Base-by-base conservation (phyloP, 1,140 invertebrate genomes). In the Octopus sinensis region DNA sequence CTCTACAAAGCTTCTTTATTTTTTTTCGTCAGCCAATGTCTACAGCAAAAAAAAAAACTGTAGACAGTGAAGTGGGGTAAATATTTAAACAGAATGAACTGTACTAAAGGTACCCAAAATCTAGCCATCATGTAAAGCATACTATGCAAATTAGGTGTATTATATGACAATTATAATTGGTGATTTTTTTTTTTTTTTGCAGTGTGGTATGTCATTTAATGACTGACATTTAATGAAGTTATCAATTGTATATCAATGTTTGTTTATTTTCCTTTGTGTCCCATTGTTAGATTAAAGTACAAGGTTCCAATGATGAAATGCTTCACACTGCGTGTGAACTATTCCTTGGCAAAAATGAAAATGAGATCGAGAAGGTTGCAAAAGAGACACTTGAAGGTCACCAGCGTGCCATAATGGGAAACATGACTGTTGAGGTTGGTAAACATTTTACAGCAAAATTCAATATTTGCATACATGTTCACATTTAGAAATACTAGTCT, bases 371-470 rank as follows among this genome's bases (percentile, higher is more conserved):
- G 86, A 94, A 96, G 86, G 96, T 99, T 89, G 97, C 97, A 52
- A 92, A 98, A 77, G 97, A 98, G 68, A 99, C 97, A 75, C 91
- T 99, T 43, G 97, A 99, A 92, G 97, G 97, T 84, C 97, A 99
- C 91, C 97, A 99, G 91, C 92, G 97, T 85, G 97, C 97, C 82
- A 99, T 99, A 82, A 99, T 99, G 97, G 97, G 97, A 9, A 97
- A 96, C 83, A 99, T 99, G 97, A 98, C 97, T 56, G 97, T 99
- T 12, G 97, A 98, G 92, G 94, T 95, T 91, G 80, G 80, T 87
- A 10, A n/a, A 68, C n/a, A 43, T 43, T 43, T 43, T 43, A 43
- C 30, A 43, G 30, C 30, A 43, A 43, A 43, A 43, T 43, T 43
- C 30, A 43, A 43, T 43, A 43, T 43, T 43, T 43, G 30, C 30